Percentiles rank a stretch among this genome's conserved stretches.
Conservation (phyloP, 2,888 invertebrate genomes). For the Steinernema scapterisci region DNA sequence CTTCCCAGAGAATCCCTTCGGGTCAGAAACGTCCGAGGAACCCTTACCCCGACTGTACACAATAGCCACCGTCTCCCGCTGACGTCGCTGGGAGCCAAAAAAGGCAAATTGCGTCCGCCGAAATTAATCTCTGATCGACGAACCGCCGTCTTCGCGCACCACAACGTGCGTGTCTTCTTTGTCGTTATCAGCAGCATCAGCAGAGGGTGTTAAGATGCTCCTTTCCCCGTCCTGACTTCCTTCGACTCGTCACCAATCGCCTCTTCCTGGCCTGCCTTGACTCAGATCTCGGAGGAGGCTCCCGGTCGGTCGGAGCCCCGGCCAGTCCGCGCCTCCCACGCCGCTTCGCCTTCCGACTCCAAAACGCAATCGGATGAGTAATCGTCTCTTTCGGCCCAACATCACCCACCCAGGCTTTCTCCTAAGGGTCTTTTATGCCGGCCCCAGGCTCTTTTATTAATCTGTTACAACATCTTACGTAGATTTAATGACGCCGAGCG, state of each 20-base stretch:
- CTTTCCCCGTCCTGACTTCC: neutral
- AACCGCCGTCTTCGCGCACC: slow-evolving; percentile 23
- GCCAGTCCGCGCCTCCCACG: neutral
- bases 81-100: neutral
- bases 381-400: neutral
- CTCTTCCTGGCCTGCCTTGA: neutral
- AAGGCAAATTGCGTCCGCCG: neutral
- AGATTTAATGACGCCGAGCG: slow-evolving; percentile 9
- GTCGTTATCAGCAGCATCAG: slow-evolving; percentile 16
- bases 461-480: neutral
- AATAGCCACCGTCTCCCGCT: neutral
- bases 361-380: slow-evolving; percentile 15
- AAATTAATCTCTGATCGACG: slow-evolving; percentile 27
- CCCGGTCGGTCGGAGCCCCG: neutral
- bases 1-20: too few relatives aligned
- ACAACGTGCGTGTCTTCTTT: slow-evolving; percentile 23
- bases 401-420: too few relatives aligned
- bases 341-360: neutral
- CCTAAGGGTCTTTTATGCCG: neutral
- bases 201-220: slow-evolving; percentile 21
- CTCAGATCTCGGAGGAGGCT: neutral
- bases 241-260: slow-evolving; percentile 2
- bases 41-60: neutral
- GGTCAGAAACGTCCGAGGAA: neutral
- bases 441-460: slow-evolving; percentile 5